Evolutionary conservation across 2,113 vertebrate species (phyloP).

Genomic region (Archilochus colubris): DNA sequence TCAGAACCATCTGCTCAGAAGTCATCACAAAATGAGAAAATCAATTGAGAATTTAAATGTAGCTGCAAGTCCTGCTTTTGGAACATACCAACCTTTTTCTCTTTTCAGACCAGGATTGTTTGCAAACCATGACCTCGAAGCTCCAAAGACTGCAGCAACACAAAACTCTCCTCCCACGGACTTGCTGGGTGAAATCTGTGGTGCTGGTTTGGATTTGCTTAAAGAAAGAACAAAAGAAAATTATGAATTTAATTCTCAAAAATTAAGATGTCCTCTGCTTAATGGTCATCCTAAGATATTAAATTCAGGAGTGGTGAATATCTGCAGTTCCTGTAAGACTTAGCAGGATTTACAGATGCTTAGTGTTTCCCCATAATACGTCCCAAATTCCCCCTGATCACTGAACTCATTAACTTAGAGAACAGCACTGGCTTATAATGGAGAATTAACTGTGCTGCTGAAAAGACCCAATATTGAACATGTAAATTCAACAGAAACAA

Average conservation of each 20-base stretch:
- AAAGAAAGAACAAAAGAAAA: constrained; percentile 67
- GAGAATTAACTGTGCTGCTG: background rate
- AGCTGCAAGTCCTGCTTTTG: background rate
- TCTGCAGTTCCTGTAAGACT: background rate
- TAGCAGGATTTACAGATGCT: background rate
- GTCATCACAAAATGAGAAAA: background rate
- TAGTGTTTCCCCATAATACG: background rate
- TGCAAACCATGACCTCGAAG: constrained; percentile 95
- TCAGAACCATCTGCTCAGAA: background rate
- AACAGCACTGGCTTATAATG: background rate
- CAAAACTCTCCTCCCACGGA: constrained; percentile 95
- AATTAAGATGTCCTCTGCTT: background rate
- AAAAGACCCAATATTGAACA: background rate
- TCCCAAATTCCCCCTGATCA: background rate
- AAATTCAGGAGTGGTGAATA: background rate
- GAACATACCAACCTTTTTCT: constrained; percentile 89
- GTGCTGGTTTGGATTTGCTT: constrained; percentile 95
- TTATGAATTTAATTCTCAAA: background rate
- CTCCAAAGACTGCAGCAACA: constrained; percentile 91
- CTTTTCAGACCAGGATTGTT: constrained; percentile 93
- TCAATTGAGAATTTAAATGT: background rate
- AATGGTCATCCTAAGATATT: background rate
- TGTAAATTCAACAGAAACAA: background rate
- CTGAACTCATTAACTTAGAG: background rate
- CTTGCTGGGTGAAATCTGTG: constrained; percentile 98